Conservation (phyloP, 1,140 invertebrate species). For the Brachystomella parvula region DNA sequence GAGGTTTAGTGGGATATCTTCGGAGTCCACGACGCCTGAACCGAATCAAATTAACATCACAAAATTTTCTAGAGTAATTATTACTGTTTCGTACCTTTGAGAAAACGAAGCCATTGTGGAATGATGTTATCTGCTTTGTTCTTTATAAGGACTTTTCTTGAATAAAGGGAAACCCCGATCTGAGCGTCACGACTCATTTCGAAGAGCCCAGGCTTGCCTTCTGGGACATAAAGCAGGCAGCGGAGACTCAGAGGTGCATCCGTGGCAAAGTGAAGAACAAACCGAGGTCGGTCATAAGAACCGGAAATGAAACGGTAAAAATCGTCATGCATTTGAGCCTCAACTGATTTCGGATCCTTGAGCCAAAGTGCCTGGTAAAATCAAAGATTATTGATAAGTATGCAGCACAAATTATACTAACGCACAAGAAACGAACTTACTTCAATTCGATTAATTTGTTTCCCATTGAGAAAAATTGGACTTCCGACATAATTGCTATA, state of each 20-base stretch:
- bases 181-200: conserved; percentile 73
- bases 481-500: conserved; percentile 95
- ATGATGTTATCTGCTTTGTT: conserved; percentile 81
- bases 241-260: conserved; percentile 87
- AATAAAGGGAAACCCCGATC: conserved; percentile 79
- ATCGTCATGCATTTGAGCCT: conserved; percentile 74
- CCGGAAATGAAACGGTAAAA: conserved; percentile 84
- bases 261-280: conserved; percentile 71
- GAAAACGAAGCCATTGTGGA: conserved; percentile 87
- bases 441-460: conserved; percentile 73
- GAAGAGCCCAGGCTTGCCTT: conserved; percentile 76
- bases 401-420: conserved; percentile 4
- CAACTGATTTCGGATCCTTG: conserved; percentile 79
- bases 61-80: conserved; percentile 2
- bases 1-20: conserved; percentile 95
- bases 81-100: conserved; percentile 60
- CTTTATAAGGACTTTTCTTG: conserved; percentile 80
- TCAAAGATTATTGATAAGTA: conserved; percentile 25
- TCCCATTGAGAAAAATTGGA: conserved; percentile 84
- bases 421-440: conserved; percentile 44
- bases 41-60: background rate
- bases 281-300: conserved; percentile 70
- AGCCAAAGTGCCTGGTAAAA: conserved; percentile 79
- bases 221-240: conserved; percentile 85
- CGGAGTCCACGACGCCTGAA: conserved; percentile 86